Conservation (phyloP, 1,140 invertebrate genomes). For the Ditylenchus dipsaci region DNA sequence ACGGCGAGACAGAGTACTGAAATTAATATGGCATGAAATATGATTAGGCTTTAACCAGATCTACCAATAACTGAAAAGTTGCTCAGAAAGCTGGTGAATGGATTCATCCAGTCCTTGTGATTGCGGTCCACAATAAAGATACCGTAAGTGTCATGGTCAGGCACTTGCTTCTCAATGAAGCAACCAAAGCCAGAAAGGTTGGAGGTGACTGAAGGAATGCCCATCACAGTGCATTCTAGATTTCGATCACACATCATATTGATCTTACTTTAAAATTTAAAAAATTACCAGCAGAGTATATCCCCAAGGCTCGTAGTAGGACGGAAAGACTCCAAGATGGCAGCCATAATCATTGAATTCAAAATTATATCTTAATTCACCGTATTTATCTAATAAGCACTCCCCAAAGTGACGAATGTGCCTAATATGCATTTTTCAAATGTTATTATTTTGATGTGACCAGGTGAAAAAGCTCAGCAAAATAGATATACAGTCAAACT, state of each 20-base stretch:
- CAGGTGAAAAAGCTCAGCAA: too few species aligned
- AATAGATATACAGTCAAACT: too few species aligned
- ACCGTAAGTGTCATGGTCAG: conserved; percentile 92
- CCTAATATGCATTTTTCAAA: too few species aligned
- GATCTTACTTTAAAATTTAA: too few species aligned
- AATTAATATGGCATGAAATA: conserved; percentile 59
- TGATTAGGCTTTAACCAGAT: not conserved
- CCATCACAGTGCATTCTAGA: conserved; percentile 95
- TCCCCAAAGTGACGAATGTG: too few species aligned
- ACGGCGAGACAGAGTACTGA: conserved; percentile 78
- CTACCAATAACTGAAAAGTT: conserved; percentile 59
- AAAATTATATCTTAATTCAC: too few species aligned
- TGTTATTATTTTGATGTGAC: too few species aligned
- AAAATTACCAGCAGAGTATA: conserved; percentile 74
- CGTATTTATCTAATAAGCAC: too few species aligned
- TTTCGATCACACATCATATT: too few species aligned
- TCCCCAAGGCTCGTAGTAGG: conserved; percentile 99
- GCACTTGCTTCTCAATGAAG: conserved; percentile 90
- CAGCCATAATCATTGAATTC: too few species aligned
- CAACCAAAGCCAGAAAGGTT: conserved; percentile 98
- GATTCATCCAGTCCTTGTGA: conserved; percentile 79
- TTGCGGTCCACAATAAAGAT: conserved; percentile 95
- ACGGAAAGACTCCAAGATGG: conserved; percentile 96
- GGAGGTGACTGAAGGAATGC: conserved; percentile 92
- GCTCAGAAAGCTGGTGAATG: conserved; percentile 81